A percentile compares a stretch with the other conserved stretches of the same genome.
Evolutionary conservation across 2,888 invertebrate genomes (phyloP).

Genomic region (Melanchra persicariae): DNA sequence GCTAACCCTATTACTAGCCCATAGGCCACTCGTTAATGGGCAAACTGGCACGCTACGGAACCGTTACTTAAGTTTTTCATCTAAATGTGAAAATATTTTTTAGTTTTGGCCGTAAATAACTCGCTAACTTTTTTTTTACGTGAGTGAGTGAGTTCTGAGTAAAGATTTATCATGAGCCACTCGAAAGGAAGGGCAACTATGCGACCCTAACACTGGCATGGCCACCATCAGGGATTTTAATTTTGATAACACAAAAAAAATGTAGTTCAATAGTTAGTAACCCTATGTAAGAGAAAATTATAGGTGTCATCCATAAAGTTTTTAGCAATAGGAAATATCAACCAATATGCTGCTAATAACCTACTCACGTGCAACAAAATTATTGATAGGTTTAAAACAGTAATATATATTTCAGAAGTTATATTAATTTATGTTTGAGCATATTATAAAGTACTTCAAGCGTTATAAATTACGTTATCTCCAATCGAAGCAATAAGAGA

Average conservation of each 20-base stretch:
- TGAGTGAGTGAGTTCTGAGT: constrained; percentile 10
- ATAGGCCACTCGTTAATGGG: constrained; percentile 74
- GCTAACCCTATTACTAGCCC: constrained; percentile 63
- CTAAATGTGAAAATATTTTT: constrained; percentile 42
- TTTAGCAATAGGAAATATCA: not conserved
- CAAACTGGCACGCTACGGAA: constrained; percentile 58
- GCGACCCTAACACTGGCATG: no score
- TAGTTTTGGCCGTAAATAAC: constrained; percentile 37
- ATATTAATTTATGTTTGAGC: constrained; percentile 35
- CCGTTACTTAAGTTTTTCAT: constrained; percentile 61
- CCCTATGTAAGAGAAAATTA: not conserved
- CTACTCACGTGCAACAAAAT: not conserved
- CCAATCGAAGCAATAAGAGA: constrained; percentile 55
- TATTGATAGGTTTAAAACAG: not conserved
- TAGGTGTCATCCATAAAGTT: no score
- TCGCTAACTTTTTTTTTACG: constrained; percentile 26
- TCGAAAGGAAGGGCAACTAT: not conserved
- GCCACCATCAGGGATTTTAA: no score
- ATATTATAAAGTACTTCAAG: constrained; percentile 45
- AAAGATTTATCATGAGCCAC: constrained; percentile 5
- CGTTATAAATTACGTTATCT: constrained; percentile 58
- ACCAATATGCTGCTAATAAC: no score
- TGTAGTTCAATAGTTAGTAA: no score
- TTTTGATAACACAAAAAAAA: no score
- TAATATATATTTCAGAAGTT: constrained; percentile 19